phyloP scores from a whole-genome alignment of 1,140 invertebrate genomes.

The Drosophila ironensis region DNA sequence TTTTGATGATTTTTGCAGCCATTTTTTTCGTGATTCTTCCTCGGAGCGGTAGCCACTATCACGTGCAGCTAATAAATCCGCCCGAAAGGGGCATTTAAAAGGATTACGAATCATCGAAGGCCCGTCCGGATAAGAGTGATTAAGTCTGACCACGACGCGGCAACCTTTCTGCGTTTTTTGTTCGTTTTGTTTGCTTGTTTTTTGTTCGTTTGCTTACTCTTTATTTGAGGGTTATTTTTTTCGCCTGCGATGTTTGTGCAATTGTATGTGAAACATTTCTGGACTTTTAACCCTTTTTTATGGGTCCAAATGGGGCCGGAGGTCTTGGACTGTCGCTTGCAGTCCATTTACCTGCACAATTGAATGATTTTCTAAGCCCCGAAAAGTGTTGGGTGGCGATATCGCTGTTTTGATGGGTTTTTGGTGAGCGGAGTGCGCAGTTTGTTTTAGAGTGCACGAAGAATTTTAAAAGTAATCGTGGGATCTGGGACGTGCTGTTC shows the following conservation, averaged over 20 bases:
- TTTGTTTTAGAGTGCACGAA: constrained; percentile 7
- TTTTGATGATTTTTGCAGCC: constrained; percentile 37
- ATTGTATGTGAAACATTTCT: constrained; percentile 72
- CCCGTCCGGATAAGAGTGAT: constrained; percentile 74
- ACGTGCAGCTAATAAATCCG: constrained; percentile 76
- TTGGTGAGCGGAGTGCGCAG: constrained; percentile 5
- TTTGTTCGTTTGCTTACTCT: not conserved
- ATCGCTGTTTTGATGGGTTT: constrained; percentile 17
- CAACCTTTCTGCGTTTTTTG: constrained; percentile 24
- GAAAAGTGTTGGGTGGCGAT: not conserved
- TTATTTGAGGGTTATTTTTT: constrained; percentile 11
- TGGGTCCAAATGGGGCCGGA: constrained; percentile 27
- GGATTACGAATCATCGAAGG: constrained; percentile 57
- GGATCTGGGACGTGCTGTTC: not conserved
- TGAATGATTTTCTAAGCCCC: constrained; percentile 78
- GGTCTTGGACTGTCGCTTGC: constrained; percentile 70
- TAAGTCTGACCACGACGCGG: constrained; percentile 60
- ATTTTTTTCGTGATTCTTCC: constrained; percentile 3
- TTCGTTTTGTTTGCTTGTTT: not conserved
- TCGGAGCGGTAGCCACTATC: constrained; percentile 49
- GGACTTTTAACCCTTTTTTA: constrained; percentile 32
- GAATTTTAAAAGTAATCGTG: constrained; percentile 28
- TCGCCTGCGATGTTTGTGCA: constrained; percentile 41
- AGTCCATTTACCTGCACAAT: constrained; percentile 82
- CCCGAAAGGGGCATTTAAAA: constrained; percentile 67